Evolutionary conservation across 2,888 invertebrate species (phyloP), one percentile per base, ranked within the genome.

Genomic region (Drosophila quasianomalipes): DNA sequence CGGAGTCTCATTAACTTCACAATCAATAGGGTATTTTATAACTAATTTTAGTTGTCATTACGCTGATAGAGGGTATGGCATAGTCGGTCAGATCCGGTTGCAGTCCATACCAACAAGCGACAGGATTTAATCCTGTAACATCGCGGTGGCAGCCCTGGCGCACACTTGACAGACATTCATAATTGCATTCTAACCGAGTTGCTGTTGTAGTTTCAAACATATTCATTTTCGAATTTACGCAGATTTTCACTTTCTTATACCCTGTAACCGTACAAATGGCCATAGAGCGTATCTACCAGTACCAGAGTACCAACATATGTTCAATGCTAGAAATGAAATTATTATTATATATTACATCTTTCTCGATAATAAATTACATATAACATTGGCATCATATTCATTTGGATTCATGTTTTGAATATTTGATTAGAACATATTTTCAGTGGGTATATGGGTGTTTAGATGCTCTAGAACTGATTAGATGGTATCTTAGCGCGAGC

Each of bases 211-310:
- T 37, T 64, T 69, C n/a, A 54, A 67, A 31, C 37, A 5, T 37
- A 55, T 66, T 37, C 31, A 49, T 37, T 33, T 58, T 35, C 16
- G 19, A 41, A 26, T 54, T 61, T 19, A 28, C 14, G 64, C 49
- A 39, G 57, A 44, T 60, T 58, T 61, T 70, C 35, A 66, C 60
- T 61, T 67, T 37, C 10, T 19, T 10, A 16, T 52, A 61, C 35
- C 28, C 16, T 37, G 37, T 37, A 28, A 5, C 1, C n/a, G 16
- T 1, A 6, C 0, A 4, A 30, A 10, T 22, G 5, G 1, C 0
- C 14, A n/a, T n/a, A 6, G 35, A n/a, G n/a, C 16, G 12, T 49
- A 26, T n/a, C 26, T 22, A 22, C 22, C 22, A 22, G 22, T 22
- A 22, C 22, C 22, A 22, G 26, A 7, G 22, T 22, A 47, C 12